These are phyloP conservation scores for Prorops nasuta DNA, from an alignment of 1,140 invertebrate species.

Conservation along the genomic window DNA sequence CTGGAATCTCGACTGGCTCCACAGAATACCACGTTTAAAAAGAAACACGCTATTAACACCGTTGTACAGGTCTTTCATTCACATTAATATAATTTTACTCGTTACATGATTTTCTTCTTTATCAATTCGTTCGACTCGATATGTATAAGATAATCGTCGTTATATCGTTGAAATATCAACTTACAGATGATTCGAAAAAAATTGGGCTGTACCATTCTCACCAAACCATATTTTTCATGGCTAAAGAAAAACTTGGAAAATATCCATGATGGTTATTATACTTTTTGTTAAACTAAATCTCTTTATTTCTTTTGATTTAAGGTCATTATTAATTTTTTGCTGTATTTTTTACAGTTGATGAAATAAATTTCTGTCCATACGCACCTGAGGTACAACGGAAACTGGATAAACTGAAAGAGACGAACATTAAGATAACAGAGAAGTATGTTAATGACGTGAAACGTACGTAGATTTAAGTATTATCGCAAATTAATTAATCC, in stretches of 20 bases:
- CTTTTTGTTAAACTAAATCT: too few relatives aligned
- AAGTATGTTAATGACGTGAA: constrained; percentile 18
- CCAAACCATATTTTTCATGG: too few relatives aligned
- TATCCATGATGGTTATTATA: too few relatives aligned
- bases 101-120: constrained; percentile 2
- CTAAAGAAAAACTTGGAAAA: too few relatives aligned
- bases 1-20: constrained; percentile 22
- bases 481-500: too few relatives aligned
- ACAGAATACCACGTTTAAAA: constrained; percentile 5
- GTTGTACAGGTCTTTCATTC: constrained; percentile 27
- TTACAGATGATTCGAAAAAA: constrained; percentile 33
- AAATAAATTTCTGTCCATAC: constrained; percentile 38
- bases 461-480: neutral
- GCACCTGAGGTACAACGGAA: constrained; percentile 27
- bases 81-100: neutral
- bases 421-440: constrained; percentile 28
- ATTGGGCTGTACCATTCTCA: too few relatives aligned
- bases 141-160: too few relatives aligned
- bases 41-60: constrained; percentile 13
- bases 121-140: constrained; percentile 12
- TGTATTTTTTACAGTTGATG: constrained; percentile 26
- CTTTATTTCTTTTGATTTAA: too few relatives aligned
- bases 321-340: constrained; percentile 4
- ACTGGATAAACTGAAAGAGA: constrained; percentile 28
- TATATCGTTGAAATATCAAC: constrained; percentile 36